Base-by-base conservation (phyloP, 1,140 invertebrate species). In the Trachymyrmex cornetzi region DNA sequence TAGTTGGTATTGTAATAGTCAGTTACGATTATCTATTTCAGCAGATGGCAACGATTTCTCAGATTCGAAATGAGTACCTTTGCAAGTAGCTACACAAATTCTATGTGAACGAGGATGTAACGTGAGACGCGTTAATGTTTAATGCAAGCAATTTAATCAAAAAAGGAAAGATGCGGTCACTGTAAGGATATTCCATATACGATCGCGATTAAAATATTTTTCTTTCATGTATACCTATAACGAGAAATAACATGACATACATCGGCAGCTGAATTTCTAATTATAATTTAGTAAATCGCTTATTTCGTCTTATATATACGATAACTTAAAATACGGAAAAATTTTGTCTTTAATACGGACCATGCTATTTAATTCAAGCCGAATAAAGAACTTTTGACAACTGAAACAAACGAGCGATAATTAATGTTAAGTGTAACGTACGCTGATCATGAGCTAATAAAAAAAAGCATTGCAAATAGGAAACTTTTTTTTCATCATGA, bases 391-490 rank as follows among this genome's bases (percentile, higher is more conserved):
- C 34, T 59, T 74, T 72, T 48, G 24, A n/a, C 24, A 11, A 48
- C 14, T 5, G 53, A 82, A 48, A 48, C 24, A 48, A 84, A 55
- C 30, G 9, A 50, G 11, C 38, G 80, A 72, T 82, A 61, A 82
- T 48, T 61, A 84, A 24, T 27, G 24, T 80, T 57, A 81, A 75
- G n/a, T 3, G 19, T 38, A 71, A 69, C 11, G 16, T 27, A 59
- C 22, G 48, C 14, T 64, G 27, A 66, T 79, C 27, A 50, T 5
- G 66, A 84, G 53, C 55, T 84, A 84, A 84, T 84, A 69, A 84
- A 84, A 84, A n/a, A 84, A 16, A 61, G 22, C 55, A 50, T 75
- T 24, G 44, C 34, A 22, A 19, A 19, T 84, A 34, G 16, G 19
- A 48, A 50, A 27, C 9, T 14, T 14, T 48, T 74, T 75, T 84